These are phyloP conservation scores for Drosophila mimica DNA, from an alignment of 2,888 invertebrate species.

Conservation along the genomic window DNA sequence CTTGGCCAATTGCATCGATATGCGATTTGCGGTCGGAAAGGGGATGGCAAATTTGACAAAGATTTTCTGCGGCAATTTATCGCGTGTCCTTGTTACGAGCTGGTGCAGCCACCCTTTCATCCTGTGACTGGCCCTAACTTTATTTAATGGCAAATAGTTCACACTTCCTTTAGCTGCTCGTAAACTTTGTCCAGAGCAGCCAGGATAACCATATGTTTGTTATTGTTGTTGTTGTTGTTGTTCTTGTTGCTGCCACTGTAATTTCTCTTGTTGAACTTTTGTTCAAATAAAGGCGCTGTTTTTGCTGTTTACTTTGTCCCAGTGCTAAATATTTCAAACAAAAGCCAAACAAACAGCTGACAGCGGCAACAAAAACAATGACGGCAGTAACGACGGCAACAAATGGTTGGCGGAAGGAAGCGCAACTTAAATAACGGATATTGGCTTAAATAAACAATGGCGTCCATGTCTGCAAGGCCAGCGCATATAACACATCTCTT, in stretches of 20 bases:
- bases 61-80: conserved; percentile 67
- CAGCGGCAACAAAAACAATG: conserved; percentile 47
- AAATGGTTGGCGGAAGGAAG: conserved; percentile 76
- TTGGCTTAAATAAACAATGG: conserved; percentile 80
- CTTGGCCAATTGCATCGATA: conserved; percentile 66
- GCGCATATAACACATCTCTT: conserved; percentile 29
- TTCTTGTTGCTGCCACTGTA: conserved; percentile 40
- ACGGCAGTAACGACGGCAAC: conserved; percentile 42
- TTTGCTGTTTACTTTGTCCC: conserved; percentile 60
- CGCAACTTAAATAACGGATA: conserved; percentile 78
- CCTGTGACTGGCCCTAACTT: conserved; percentile 46
- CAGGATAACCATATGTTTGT: conserved; percentile 47
- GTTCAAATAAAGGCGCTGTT: conserved; percentile 69
- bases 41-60: conserved; percentile 67
- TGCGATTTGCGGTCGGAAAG: conserved; percentile 58
- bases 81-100: conserved; percentile 46
- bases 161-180: conserved; percentile 72
- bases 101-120: background rate
- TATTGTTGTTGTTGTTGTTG: conserved; percentile 12
- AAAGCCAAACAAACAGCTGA: conserved; percentile 77
- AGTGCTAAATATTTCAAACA: conserved; percentile 76
- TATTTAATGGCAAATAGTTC: conserved; percentile 76
- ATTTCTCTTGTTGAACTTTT: conserved; percentile 67
- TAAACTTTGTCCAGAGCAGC: conserved; percentile 67
- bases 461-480: conserved; percentile 46